phyloP scores from a whole-genome alignment of 2,797 vertebrate genomes.

The Poeciliopsis paucimaculata region DNA sequence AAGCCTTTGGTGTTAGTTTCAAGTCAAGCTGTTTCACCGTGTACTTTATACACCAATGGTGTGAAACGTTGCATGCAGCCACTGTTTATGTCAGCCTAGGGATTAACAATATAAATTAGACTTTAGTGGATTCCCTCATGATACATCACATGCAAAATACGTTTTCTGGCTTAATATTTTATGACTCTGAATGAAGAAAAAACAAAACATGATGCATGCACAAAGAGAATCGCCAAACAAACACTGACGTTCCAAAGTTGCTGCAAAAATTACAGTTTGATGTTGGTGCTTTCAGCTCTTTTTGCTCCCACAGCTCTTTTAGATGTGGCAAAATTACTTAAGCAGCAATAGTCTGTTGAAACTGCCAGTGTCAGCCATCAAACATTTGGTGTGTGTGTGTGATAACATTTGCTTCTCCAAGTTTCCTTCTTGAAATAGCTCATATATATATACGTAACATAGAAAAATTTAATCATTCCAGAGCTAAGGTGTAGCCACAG shows the following conservation, averaged over 20 bases:
- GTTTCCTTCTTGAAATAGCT: not conserved
- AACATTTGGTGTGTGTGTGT: not conserved
- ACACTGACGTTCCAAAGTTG: not conserved
- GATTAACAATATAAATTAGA: conserved; percentile 1
- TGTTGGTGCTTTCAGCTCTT: not conserved
- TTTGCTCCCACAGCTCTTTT: not conserved
- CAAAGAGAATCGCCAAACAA: not conserved
- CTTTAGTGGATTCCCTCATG: not conserved
- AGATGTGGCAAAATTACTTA: not conserved
- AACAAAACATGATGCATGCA: not conserved
- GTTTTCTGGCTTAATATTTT: not conserved
- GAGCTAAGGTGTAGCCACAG: not conserved
- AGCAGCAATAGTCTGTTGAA: not conserved
- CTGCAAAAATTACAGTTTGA: not conserved
- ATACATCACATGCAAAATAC: not conserved
- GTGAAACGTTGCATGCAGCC: not conserved
- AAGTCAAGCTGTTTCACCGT: not conserved
- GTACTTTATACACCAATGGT: not conserved
- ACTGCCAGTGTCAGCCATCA: not conserved
- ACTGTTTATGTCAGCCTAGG: conserved; percentile 4
- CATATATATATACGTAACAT: not conserved
- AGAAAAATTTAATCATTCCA: not conserved
- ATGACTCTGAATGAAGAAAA: not conserved
- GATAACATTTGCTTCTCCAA: not conserved
- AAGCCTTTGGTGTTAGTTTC: not conserved